phyloP scores from a whole-genome alignment of 1,140 invertebrate genomes.

The Drosophila tropicalis region DNA sequence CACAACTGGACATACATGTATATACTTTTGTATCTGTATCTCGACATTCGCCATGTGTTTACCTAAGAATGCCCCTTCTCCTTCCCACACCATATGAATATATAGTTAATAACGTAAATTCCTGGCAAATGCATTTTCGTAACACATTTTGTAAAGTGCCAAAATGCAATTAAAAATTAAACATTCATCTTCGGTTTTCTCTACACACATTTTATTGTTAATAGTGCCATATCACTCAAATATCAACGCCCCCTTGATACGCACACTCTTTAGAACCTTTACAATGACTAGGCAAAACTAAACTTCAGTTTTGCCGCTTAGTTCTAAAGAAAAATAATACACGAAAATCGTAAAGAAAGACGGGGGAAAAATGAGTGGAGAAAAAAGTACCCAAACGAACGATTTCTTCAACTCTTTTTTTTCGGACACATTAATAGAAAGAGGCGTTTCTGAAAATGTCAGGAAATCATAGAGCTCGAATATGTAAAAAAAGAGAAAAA shows the following conservation, averaged over 20 bases:
- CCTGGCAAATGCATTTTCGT: conserved; percentile 11
- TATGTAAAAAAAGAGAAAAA: conserved; percentile 36
- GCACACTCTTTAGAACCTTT: conserved; percentile 47
- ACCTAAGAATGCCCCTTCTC: conserved; percentile 38
- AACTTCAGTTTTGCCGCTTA: conserved; percentile 49
- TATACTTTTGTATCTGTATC: conserved; percentile 44
- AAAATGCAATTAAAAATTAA: conserved; percentile 56
- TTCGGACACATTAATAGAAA: conserved; percentile 75
- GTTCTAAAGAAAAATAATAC: conserved; percentile 61
- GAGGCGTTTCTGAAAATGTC: conserved; percentile 62
- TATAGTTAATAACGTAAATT: conserved; percentile 13
- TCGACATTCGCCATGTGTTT: conserved; percentile 33
- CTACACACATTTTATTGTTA: conserved; percentile 18
- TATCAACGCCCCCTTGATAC: conserved; percentile 72
- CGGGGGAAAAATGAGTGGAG: conserved; percentile 36
- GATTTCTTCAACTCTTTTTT: conserved; percentile 64
- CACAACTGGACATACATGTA: conserved; percentile 7
- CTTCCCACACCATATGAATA: not conserved
- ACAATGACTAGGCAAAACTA: conserved; percentile 49
- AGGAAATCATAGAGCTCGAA: conserved; percentile 58
- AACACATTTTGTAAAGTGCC: conserved; percentile 17
- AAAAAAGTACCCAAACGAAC: not conserved
- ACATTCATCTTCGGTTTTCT: conserved; percentile 21
- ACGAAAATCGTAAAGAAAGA: conserved; percentile 36
- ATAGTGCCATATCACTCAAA: conserved; percentile 76